phyloP scores from a whole-genome alignment of 2,113 vertebrate species.

The Anolis carolinensis region DNA sequence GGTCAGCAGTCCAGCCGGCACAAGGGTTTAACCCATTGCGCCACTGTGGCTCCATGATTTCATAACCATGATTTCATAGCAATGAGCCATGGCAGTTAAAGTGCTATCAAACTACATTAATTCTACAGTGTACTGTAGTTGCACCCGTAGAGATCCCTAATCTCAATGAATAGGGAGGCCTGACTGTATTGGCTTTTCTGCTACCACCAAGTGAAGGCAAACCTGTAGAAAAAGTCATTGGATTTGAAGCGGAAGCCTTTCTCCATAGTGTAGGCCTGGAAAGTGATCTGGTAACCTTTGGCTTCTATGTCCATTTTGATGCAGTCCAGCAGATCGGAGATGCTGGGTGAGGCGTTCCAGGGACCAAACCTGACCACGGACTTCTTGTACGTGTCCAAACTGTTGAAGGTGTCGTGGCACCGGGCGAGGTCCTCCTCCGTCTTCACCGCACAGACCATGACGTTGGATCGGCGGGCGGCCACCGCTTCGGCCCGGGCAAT shows the following conservation, averaged over 20 bases:
- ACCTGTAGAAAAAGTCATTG: conserved; percentile 80
- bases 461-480: conserved; percentile 76
- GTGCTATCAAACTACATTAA: no score
- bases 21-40: no score
- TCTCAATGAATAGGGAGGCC: neutral
- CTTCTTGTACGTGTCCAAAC: conserved; percentile 80
- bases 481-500: conserved; percentile 89
- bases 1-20: no score
- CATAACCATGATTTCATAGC: no score
- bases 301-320: conserved; percentile 84
- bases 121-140: no score
- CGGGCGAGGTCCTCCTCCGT: conserved; percentile 77
- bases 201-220: conserved; percentile 93
- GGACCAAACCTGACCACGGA: conserved; percentile 92
- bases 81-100: no score
- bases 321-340: conserved; percentile 85
- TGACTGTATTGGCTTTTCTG: neutral
- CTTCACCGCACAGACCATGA: conserved; percentile 83
- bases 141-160: no score
- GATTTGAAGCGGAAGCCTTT: conserved; percentile 79
- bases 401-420: conserved; percentile 75
- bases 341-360: conserved; percentile 79
- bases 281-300: conserved; percentile 81
- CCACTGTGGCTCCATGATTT: no score
- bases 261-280: conserved; percentile 64